Evolutionary conservation across 2,888 invertebrate species (phyloP), one percentile per base, ranked within the genome.

Genomic region (Euspilapteryx auroguttella): DNA sequence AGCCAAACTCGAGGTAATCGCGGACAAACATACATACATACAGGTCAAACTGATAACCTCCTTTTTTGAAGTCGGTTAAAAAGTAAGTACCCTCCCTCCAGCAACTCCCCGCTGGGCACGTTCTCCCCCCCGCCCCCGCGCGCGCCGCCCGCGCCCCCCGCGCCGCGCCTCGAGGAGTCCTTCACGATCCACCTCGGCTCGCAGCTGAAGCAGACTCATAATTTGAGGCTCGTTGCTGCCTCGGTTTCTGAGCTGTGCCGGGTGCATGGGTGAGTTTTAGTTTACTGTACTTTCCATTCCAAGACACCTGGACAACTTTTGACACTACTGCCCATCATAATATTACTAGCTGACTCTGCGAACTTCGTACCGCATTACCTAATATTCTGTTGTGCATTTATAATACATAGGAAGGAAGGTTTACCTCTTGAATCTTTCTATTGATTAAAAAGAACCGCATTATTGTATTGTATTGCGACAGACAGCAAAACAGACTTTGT

Each of bases 201-300:
- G 3, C 99, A 99, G 69, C 81, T 98, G 58, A 99, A 99, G 62
- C 96, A 97, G 51, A 98, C 95, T 80, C 97, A 99, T 64, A 99
- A 99, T 62, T 88, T 98, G 35, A 80, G 98, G 30, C 86, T 99
- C 35, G 77, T 96, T 15, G 89, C 93, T 32, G 87, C 89, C 12
- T 86, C 92, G 63, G 82, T 89, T 9, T 80, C 90, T 42, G 90
- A 94, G 50, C 80, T 95, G 39, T 89, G 90, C 47, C 73, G 77
- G 42, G 77, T 80, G 1, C 50, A 77, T 69, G 37, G 58, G 56
- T 12, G 73, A 78, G 14, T 10, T 24, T 29, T 34, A 13, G 26
- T 28, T 31, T 2, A 2, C 8, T 20, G 17, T 22, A 5, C n/a
- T 13, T 25, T n/a, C 6, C 4, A 4, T 22, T n/a, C 4, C 9